Conservation (phyloP, 2,888 invertebrate species). For the Melinopterus prodromus region DNA sequence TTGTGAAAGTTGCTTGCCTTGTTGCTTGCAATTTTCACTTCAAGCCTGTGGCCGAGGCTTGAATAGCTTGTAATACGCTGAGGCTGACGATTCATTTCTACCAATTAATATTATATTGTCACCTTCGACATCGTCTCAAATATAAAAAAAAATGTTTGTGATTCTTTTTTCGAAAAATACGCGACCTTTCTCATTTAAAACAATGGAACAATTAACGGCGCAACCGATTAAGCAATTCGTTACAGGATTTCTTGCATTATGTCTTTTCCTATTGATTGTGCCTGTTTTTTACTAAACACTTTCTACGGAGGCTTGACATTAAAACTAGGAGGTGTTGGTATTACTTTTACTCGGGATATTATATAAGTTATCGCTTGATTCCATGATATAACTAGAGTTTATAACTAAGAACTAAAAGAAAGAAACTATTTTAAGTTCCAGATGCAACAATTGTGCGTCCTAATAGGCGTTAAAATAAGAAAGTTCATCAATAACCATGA, state of each 20-base stretch:
- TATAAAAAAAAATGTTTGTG: neutral
- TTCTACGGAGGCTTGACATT: neutral
- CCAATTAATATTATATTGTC: neutral
- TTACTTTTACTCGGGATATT: neutral
- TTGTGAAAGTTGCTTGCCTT: slow-evolving; percentile 55
- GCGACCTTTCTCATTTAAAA: neutral
- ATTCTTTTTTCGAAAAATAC: neutral
- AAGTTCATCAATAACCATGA: slow-evolving; percentile 4
- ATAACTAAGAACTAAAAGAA: too few relatives aligned
- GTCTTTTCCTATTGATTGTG: neutral
- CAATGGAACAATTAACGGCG: neutral
- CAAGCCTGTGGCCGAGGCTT: slow-evolving; percentile 17
- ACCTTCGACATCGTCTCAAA: neutral
- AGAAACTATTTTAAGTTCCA: neutral
- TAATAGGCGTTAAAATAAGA: slow-evolving; percentile 4
- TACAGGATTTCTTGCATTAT: neutral
- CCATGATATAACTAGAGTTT: neutral
- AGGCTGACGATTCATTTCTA: neutral
- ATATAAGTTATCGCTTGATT: neutral
- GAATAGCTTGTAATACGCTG: neutral
- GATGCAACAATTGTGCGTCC: neutral
- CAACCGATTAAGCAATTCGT: neutral
- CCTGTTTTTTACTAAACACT: neutral
- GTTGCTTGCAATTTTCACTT: slow-evolving; percentile 48
- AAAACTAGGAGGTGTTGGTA: too few relatives aligned